Evolutionary conservation across 1,140 invertebrate species (phyloP), one percentile per base, ranked within the genome.

Genomic region (Pomacea maculata): DNA sequence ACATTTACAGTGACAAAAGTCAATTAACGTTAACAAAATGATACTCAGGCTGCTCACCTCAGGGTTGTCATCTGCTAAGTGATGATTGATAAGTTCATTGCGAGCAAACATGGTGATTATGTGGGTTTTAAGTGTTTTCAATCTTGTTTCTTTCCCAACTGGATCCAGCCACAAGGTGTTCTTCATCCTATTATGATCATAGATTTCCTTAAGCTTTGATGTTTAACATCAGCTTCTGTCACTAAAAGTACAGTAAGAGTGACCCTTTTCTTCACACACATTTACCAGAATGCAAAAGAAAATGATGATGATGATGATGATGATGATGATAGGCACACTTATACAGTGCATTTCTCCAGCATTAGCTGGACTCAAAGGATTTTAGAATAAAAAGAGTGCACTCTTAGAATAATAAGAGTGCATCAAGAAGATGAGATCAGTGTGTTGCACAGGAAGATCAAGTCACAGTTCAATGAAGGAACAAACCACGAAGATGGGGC

Each of bases 81-180:
- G 79, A 75, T 83, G 79, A 15, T 73, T 82, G n/a, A 87, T 52
- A 0, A 87, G 81, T 54, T 86, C 84, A 34, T 70, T 63, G 15
- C 85, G 61, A 57, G 85, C 78, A 75, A 78, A 79, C 75, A 85
- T 80, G 25, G 84, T 81, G 54, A 83, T 81, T 12, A 79, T 78
- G 10, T 61, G 75, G 0, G 76, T 78, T 19, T 83, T 82, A 9
- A 81, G 70, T n/a, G 67, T 75, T 29, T 67, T 64, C 61, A 86
- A 70, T n/a, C 80, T 74, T 9, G 80, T 68, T 64, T 82, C 21
- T 29, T 86, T 68, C 9, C 82, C 82, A 55, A 87, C 68, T 1
- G 85, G 85, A 76, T 87, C 85, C 19, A 87, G 80, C 86, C 86
- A 87, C n/a, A 87, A 21, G 7, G 84, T 85, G 73, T 84, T 85